These are phyloP conservation scores for Aplidium turbinatum DNA, from an alignment of 23 tunicate species.

Conservation along the genomic window DNA sequence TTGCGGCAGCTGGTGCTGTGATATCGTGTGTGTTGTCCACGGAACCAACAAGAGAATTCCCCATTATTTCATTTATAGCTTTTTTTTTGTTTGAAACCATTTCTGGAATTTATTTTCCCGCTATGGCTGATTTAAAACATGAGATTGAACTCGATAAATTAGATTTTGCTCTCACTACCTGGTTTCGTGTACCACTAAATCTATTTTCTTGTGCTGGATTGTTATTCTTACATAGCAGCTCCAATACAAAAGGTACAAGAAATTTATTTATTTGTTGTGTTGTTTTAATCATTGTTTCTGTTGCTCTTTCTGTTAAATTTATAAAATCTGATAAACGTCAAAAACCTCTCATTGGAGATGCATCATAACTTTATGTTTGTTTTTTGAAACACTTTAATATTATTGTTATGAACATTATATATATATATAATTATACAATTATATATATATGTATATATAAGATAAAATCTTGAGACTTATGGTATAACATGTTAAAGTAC, in stretches of 20 bases:
- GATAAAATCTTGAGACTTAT: no score
- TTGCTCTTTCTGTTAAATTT: conserved; percentile 38
- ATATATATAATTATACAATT: no score
- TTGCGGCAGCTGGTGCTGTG: conserved; percentile 55
- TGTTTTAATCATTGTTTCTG: conserved; percentile 45
- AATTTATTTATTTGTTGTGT: conserved; percentile 75
- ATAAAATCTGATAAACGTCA: not conserved
- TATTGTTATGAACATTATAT: no score
- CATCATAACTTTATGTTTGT: no score
- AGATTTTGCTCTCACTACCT: conserved; percentile 53
- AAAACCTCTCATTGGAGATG: no score
- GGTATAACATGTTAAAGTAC: no score
- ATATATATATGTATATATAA: no score
- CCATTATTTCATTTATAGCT: conserved; percentile 72
- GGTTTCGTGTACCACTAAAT: conserved; percentile 91
- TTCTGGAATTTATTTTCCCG: conserved; percentile 88
- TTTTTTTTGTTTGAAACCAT: conserved; percentile 73
- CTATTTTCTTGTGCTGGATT: conserved; percentile 80
- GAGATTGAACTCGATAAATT: conserved; percentile 48
- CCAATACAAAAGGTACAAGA: conserved; percentile 75
- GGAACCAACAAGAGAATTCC: conserved; percentile 79
- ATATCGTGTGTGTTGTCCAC: conserved; percentile 80
- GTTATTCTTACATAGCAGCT: conserved; percentile 61
- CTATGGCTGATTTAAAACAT: conserved; percentile 55
- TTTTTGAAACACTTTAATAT: no score